These are phyloP conservation scores for Maccullochella peelii DNA, from an alignment of 2,113 vertebrate species.

Conservation along the genomic window DNA sequence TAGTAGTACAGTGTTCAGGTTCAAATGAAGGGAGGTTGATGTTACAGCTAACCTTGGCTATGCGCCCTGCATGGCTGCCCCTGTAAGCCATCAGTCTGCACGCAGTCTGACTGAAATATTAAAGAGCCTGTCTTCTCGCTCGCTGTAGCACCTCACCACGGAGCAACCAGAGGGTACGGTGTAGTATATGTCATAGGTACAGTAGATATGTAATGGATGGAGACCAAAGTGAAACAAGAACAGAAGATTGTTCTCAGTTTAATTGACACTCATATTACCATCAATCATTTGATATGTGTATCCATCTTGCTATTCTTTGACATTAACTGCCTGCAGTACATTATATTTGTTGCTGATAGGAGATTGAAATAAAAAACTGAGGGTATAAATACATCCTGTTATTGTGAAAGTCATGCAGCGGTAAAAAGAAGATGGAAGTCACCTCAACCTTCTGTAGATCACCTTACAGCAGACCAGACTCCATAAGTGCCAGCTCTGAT, in stretches of 20 bases:
- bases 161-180: slow-evolving; percentile 17
- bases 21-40: slow-evolving; percentile 73
- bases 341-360: slow-evolving; percentile 36
- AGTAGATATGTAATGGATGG: slow-evolving; percentile 46
- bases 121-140: slow-evolving; percentile 61
- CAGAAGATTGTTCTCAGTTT: slow-evolving; percentile 34
- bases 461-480: slow-evolving; percentile 1
- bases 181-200: slow-evolving; percentile 37
- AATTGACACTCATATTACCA: slow-evolving; percentile 49
- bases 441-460: slow-evolving; percentile 26
- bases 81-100: slow-evolving; percentile 76
- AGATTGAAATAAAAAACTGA: slow-evolving; percentile 24
- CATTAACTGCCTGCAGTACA: slow-evolving; percentile 11
- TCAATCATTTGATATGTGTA: slow-evolving; percentile 40
- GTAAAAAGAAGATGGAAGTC: slow-evolving; percentile 50
- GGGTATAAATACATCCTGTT: slow-evolving; percentile 50
- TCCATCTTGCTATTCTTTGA: slow-evolving; percentile 24
- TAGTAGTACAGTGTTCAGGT: slow-evolving; percentile 51
- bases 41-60: slow-evolving; percentile 76
- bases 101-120: slow-evolving; percentile 77
- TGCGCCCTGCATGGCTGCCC: slow-evolving; percentile 70
- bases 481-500: neutral
- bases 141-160: slow-evolving; percentile 26
- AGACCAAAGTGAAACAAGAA: slow-evolving; percentile 39
- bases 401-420: slow-evolving; percentile 27